phyloP scores from a whole-genome alignment of 2,888 invertebrate species.

The Spisula subtruncata region DNA sequence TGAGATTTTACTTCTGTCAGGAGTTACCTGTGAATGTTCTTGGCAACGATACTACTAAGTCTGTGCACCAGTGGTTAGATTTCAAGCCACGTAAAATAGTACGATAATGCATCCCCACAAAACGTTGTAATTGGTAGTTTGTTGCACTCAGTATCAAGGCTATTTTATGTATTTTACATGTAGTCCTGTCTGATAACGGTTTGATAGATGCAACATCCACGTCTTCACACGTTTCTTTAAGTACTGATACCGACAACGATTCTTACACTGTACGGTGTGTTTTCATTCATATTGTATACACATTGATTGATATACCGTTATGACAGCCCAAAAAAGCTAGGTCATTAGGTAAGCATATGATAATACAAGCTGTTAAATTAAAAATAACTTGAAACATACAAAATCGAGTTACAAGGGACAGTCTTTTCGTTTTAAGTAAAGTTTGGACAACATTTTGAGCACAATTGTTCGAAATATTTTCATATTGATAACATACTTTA shows the following conservation, averaged over 20 bases:
- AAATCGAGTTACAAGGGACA: too few species aligned
- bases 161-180: background rate
- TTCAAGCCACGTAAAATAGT: conserved; percentile 4
- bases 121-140: background rate
- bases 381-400: too few species aligned
- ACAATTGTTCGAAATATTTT: too few species aligned
- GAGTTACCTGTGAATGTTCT: conserved; percentile 6
- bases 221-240: background rate
- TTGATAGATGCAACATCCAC: background rate
- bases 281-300: too few species aligned
- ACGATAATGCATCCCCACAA: background rate
- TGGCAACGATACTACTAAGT: background rate
- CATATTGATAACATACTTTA: too few species aligned
- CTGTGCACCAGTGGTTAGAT: conserved; percentile 16
- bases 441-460: too few species aligned
- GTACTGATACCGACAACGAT: background rate
- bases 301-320: too few species aligned
- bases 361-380: too few species aligned
- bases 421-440: too few species aligned
- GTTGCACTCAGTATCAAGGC: background rate
- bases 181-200: conserved; percentile 1
- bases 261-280: too few species aligned
- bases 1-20: background rate
- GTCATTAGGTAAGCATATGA: too few species aligned
- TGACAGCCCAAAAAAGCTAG: too few species aligned